These are phyloP conservation scores for Zeugodacus cucurbitae DNA, from an alignment of 1,140 invertebrate genomes.

Conservation along the genomic window DNA sequence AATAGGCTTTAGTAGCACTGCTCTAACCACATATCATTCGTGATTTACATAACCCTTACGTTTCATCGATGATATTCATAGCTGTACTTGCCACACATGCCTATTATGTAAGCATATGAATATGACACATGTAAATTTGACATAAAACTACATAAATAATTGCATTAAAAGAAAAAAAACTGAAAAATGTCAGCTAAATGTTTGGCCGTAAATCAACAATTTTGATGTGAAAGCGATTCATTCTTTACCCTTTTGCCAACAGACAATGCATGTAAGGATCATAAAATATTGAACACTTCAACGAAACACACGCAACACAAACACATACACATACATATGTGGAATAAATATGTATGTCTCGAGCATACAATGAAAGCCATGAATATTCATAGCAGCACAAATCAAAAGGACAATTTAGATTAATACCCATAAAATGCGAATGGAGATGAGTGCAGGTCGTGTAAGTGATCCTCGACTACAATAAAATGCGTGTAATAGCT, in stretches of 20 bases:
- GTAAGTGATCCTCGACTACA: neutral
- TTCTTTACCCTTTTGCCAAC: neutral
- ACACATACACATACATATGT: neutral
- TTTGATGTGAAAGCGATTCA: constrained; percentile 8
- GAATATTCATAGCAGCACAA: constrained; percentile 59
- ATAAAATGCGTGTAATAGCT: constrained; percentile 32
- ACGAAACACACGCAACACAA: neutral
- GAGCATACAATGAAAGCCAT: constrained; percentile 45
- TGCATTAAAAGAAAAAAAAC: neutral
- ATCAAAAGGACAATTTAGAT: constrained; percentile 37
- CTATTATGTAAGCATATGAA: neutral
- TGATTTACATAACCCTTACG: too few species aligned
- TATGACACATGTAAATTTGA: constrained; percentile 9
- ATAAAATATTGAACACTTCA: constrained; percentile 10
- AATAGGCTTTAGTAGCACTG: too few species aligned
- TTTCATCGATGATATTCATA: too few species aligned
- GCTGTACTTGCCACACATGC: too few species aligned
- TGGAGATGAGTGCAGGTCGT: neutral
- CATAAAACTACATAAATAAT: neutral
- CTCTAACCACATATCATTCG: too few species aligned
- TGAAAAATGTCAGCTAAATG: neutral
- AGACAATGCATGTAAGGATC: neutral
- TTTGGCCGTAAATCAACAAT: constrained; percentile 45
- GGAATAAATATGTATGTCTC: neutral
- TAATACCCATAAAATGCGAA: constrained; percentile 28